These are phyloP conservation scores for Acomys russatus DNA, from an alignment of 2,797 vertebrate genomes.

Conservation along the genomic window DNA sequence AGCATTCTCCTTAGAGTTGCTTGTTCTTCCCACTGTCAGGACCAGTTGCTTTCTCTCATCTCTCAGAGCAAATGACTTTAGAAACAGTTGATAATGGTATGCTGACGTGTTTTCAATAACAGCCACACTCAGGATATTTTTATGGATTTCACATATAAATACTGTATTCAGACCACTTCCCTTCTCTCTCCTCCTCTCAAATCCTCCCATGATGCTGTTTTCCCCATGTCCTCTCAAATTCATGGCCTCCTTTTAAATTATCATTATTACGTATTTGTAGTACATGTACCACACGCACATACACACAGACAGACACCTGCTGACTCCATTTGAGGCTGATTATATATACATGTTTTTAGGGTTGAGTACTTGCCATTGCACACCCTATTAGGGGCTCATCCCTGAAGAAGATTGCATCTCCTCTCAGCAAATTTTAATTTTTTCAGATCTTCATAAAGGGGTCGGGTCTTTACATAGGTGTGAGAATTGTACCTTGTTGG, in stretches of 20 bases:
- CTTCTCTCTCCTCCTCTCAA: background rate
- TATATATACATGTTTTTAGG: background rate
- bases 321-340: background rate
- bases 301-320: background rate
- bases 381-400: too few species aligned
- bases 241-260: background rate
- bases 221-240: background rate
- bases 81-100: background rate
- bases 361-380: background rate
- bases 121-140: background rate
- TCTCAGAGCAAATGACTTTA: conserved; percentile 8
- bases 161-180: background rate
- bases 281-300: background rate
- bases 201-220: background rate
- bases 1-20: conserved; percentile 33
- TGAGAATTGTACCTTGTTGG: too few species aligned
- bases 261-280: background rate
- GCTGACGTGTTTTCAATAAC: background rate
- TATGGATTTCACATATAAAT: background rate
- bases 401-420: background rate
- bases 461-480: background rate
- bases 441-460: background rate
- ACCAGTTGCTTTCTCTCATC: background rate
- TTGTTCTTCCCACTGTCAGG: background rate
- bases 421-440: background rate